Evolutionary conservation across 2,888 invertebrate genomes (phyloP), one percentile per base, ranked within the genome.

Genomic region (Griposia aprilina): DNA sequence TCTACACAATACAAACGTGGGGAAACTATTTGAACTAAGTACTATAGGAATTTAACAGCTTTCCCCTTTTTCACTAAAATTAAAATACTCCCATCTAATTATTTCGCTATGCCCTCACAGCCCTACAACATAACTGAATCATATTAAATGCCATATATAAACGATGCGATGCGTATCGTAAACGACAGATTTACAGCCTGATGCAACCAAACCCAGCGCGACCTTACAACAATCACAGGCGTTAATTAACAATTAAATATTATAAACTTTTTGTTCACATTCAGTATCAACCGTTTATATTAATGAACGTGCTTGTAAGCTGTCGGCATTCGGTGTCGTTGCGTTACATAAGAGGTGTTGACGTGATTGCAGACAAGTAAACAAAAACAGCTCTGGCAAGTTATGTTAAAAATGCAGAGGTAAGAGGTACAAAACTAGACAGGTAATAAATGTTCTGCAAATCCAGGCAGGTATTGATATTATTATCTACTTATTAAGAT

Each of bases 181-280:
- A 75, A 73, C 81, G 81, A 85, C 83, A 89, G 88, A 90, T 88
- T 90, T 90, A 90, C 78, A 67, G 66, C 66, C 57, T 88, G 88
- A 87, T 88, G 88, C 88, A 88, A 88, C 78, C 70, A 48, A 59
- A 50, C 26, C 57, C 55, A 74, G 76, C 41, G 65, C 76, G 83
- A 89, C 89, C 89, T 88, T 80, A 83, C 74, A 59, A 57, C 68
- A 74, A 41, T 74, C 86, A 72, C 30, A 4, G 50, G 50, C 36
- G 20, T 59, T 87, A 81, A 88, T 87, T 81, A 80, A 68, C 65
- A 57, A 73, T 70, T 81, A 60, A 79, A 80, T 52, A 63, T 55
- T 68, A 67, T 45, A 45, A 45, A 72, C 45, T 82, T 65, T 65
- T 66, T 57, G 63, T 57, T 23, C 13, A 20, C 41, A 48, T 85